A percentile compares a stretch with the other conserved stretches of the same genome.
phyloP scores from a whole-genome alignment of 2,113 vertebrate species.

The Podarcis muralis region DNA sequence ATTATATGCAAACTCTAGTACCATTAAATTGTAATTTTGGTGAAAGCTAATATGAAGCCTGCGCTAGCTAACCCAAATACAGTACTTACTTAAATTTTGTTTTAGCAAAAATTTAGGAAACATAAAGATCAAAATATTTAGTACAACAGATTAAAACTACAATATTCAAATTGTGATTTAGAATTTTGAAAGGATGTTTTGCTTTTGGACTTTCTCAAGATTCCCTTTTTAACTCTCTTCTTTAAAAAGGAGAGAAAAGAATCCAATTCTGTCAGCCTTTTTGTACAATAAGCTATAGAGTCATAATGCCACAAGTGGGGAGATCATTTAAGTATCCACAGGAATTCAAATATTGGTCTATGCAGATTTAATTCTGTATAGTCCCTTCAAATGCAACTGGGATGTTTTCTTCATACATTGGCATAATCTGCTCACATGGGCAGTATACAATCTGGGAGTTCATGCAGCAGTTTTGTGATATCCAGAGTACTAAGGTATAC shows the following conservation, averaged over 20 bases:
- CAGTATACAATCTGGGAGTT: background rate
- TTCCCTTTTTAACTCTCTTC: background rate
- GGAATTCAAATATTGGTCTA: background rate
- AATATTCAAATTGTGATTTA: conserved; percentile 53
- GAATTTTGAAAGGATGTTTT: conserved; percentile 32
- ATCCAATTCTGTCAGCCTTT: background rate
- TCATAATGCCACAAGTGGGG: too few relatives aligned
- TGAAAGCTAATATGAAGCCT: background rate
- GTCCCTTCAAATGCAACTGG: too few relatives aligned
- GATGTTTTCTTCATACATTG: background rate
- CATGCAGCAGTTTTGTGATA: background rate
- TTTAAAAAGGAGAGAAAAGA: background rate
- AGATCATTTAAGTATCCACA: background rate
- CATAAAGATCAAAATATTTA: conserved; percentile 9
- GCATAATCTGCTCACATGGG: background rate
- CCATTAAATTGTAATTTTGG: background rate
- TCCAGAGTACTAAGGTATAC: background rate
- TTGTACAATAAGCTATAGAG: background rate
- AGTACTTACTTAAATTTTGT: background rate
- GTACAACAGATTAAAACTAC: conserved; percentile 19
- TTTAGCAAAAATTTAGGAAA: conserved; percentile 45
- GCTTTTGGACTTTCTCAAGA: conserved; percentile 42
- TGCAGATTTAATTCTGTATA: background rate
- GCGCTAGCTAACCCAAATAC: background rate
- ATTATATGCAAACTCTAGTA: conserved; percentile 32